Conservation (phyloP, 2,888 invertebrate genomes). For the Galeruca laticollis region DNA sequence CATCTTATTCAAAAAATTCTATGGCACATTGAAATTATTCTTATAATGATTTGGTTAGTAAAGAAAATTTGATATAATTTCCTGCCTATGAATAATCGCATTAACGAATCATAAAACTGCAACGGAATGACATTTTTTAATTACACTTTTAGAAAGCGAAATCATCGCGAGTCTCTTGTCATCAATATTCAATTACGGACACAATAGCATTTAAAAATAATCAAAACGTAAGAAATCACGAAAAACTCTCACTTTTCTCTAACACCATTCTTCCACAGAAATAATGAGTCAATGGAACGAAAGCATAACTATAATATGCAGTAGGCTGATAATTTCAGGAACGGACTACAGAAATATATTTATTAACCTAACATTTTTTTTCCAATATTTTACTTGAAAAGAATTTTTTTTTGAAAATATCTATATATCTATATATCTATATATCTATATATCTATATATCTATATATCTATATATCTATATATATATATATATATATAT, state of each 20-base stretch:
- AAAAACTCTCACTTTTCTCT: conserved; percentile 51
- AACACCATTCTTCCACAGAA: conserved; percentile 41
- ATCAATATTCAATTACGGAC: background rate
- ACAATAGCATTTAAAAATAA: background rate
- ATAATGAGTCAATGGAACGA: conserved; percentile 48
- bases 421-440: too few species aligned
- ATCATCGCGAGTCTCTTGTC: background rate
- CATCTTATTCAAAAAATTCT: too few species aligned
- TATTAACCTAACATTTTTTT: background rate
- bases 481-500: too few species aligned
- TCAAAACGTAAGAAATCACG: conserved; percentile 1
- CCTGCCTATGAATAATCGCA: background rate
- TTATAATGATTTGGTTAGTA: background rate
- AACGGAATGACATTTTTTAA: background rate
- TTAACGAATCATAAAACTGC: background rate
- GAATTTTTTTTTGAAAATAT: too few species aligned
- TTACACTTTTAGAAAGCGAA: background rate
- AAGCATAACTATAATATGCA: conserved; percentile 48
- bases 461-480: too few species aligned
- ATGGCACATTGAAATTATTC: too few species aligned
- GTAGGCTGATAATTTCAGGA: conserved; percentile 39
- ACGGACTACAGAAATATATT: background rate
- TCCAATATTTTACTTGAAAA: too few species aligned
- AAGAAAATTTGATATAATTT: background rate
- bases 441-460: too few species aligned